phyloP scores from a whole-genome alignment of 2,888 invertebrate genomes.

The Ecdyonurus torrentis region DNA sequence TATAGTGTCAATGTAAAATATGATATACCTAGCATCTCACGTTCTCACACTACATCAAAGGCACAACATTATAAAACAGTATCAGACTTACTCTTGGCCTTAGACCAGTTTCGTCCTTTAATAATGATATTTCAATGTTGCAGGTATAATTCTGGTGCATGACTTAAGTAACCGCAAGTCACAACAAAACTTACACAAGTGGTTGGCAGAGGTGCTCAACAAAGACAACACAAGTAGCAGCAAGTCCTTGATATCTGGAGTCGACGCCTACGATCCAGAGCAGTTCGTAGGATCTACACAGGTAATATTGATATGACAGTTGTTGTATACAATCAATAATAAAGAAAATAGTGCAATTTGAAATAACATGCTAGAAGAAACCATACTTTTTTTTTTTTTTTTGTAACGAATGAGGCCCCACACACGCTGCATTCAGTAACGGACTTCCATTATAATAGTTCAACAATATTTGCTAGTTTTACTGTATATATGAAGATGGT shows the following conservation, averaged over 20 bases:
- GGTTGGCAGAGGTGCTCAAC: constrained; percentile 80
- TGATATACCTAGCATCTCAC: no score
- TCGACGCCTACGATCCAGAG: constrained; percentile 67
- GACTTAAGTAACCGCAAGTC: constrained; percentile 94
- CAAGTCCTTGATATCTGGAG: constrained; percentile 22
- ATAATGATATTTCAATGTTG: no score
- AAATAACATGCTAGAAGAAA: constrained; percentile 7
- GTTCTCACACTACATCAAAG: background rate
- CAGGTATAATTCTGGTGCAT: constrained; percentile 85
- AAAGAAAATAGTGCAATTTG: constrained; percentile 1
- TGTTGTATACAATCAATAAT: background rate
- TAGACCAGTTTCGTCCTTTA: no score
- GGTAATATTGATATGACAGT: constrained; percentile 30
- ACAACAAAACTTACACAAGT: constrained; percentile 80
- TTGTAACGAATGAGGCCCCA: no score
- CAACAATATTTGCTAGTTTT: no score
- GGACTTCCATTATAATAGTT: no score
- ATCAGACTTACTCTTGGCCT: no score
- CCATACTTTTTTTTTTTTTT: no score
- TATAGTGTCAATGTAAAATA: no score
- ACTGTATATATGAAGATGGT: no score
- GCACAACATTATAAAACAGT: no score
- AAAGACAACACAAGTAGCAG: constrained; percentile 38
- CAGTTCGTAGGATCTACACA: constrained; percentile 69
- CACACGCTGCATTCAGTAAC: no score